Evolutionary conservation across 2,113 vertebrate species (phyloP), one percentile per base, ranked within the genome.

Genomic region (Candoia aspera): DNA sequence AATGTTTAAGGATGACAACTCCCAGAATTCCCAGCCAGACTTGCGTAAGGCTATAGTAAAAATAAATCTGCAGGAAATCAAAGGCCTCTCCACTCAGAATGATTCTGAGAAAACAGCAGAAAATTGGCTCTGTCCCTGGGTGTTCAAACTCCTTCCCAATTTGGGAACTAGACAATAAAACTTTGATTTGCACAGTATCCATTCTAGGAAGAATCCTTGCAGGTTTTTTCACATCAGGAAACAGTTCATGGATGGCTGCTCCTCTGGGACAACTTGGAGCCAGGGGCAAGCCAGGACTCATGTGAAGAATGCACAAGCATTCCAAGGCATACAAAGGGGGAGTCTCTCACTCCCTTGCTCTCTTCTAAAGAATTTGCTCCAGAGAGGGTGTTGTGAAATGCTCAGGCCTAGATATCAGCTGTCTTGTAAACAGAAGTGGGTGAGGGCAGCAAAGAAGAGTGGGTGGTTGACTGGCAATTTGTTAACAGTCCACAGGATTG

Each of bases 251-350:
- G 3, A 68, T 79, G 89, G 11, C 2, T 93, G 90, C 54, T 92
- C 90, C 92, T 49, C 86, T 0, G 1, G 57, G 84, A 86, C 2
- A 17, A 94, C 42, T 2, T 3, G 37, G 84, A 95, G 88, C 92
- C 92, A 89, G 90, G 55, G 86, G 90, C 88, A 93, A 92, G 26
- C 0, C 0, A 84, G 37, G 0, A 73, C 8, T 2, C 0, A 0
- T 37, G 58, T 11, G 83, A 89, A 96, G 95, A 96, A 96, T 93
- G 94, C 0, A 0, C 5, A 1, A 0, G 64, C 95, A 95, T 95
- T 94, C 95, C 92, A 92, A 0, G 0, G 84, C 84, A 91, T 91
- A 91, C 94, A 19, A 23, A 62, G 64, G 59, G 91, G 91, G 84
- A 85, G 60, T 54, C 84, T 86, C 90, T 92, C 60, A 49, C 59